A percentile compares a stretch with the other conserved stretches of the same genome.
phyloP scores from a whole-genome alignment of 2,797 vertebrate species.

The Danio kyathit region DNA sequence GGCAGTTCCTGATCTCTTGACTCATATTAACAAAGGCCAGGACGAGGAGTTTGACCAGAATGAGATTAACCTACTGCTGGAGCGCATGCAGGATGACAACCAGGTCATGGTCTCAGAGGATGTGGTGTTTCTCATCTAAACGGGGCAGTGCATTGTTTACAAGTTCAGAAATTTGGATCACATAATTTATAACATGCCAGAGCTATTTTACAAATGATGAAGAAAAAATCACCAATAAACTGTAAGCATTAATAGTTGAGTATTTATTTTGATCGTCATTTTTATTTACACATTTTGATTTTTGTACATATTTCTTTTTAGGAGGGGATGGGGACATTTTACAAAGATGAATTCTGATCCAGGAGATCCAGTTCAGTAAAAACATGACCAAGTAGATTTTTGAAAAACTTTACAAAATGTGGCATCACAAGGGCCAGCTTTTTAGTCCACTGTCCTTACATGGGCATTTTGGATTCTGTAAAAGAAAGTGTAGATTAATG shows the following conservation, averaged over 20 bases:
- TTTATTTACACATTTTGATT: not conserved
- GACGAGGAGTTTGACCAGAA: slow-evolving; percentile 62
- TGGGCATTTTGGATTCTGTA: slow-evolving; percentile 1
- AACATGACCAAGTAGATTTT: not conserved
- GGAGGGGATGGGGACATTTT: too few relatives aligned
- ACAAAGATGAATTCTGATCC: not conserved
- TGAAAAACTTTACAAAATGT: not conserved
- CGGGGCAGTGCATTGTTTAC: not conserved
- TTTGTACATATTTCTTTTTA: not conserved
- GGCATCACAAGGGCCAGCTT: not conserved
- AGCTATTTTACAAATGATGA: not conserved
- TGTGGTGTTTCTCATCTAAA: slow-evolving; percentile 75
- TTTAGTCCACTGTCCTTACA: not conserved
- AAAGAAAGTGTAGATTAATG: not conserved
- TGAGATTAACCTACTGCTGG: slow-evolving; percentile 69
- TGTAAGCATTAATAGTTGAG: not conserved
- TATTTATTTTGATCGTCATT: not conserved
- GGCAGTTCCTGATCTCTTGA: slow-evolving; percentile 63
- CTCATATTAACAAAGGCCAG: slow-evolving; percentile 68
- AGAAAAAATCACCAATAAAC: slow-evolving; percentile 15
- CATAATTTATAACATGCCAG: slow-evolving; percentile 4
- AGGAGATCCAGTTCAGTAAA: not conserved
- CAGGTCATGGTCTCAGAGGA: slow-evolving; percentile 77
- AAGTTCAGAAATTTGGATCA: not conserved
- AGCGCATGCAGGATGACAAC: slow-evolving; percentile 75